A percentile compares a stretch with the other conserved stretches of the same genome.
Evolutionary conservation across 2,113 vertebrate genomes (phyloP).

Genomic region (Oreamnos americanus): DNA sequence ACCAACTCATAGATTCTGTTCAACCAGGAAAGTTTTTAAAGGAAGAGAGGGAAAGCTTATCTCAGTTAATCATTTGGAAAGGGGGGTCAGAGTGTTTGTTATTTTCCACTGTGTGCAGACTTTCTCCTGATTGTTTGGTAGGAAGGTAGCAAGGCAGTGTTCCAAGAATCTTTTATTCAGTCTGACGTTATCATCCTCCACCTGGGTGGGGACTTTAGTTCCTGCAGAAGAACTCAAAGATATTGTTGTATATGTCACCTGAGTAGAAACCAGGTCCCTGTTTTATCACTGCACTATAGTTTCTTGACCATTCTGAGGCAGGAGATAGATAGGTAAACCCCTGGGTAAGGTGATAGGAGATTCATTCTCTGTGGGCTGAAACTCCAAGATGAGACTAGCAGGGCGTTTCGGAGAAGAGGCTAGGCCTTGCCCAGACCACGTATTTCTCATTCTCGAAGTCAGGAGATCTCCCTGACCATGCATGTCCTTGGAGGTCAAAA

Average conservation of each 20-base stretch:
- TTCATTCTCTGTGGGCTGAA: not conserved
- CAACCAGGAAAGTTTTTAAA: not conserved
- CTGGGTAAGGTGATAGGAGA: not conserved
- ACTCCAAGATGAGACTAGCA: not conserved
- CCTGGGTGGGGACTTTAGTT: not conserved
- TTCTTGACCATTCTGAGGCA: not conserved
- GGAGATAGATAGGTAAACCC: not conserved
- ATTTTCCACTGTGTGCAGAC: not conserved
- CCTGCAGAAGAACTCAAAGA: not conserved
- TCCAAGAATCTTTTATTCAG: not conserved
- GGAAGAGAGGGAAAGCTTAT: not conserved
- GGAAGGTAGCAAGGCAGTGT: not conserved
- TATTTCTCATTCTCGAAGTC: not conserved
- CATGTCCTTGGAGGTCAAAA: not conserved
- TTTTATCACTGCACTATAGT: not conserved
- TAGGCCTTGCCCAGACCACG: not conserved
- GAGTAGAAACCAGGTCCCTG: not conserved
- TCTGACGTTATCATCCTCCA: not conserved
- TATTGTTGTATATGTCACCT: not conserved
- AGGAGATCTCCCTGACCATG: not conserved
- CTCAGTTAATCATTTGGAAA: not conserved
- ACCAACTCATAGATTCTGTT: not conserved
- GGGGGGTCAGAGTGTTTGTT: not conserved
- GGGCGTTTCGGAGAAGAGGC: not conserved
- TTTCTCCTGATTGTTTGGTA: not conserved